Conservation (phyloP, 2,797 vertebrate genomes). For the Pseudocheirus occidentalis region DNA sequence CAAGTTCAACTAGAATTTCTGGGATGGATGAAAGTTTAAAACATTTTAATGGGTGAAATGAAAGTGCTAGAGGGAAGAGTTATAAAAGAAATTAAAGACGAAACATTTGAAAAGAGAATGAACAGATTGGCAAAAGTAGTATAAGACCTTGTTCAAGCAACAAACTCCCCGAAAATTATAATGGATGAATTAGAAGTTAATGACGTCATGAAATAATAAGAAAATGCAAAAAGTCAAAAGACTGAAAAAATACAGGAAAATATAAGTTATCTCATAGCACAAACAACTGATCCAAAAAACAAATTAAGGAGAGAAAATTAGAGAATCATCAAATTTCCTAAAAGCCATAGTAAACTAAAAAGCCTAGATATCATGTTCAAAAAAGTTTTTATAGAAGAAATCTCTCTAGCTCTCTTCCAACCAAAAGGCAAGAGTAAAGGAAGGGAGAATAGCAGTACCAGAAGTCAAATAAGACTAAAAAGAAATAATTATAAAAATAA, state of each 20-base stretch:
- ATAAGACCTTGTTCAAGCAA: not conserved
- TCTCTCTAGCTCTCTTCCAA: not conserved
- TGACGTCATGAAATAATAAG: not conserved
- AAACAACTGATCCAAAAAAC: not conserved
- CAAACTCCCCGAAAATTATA: not conserved
- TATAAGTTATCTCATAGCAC: not conserved
- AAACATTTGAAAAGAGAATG: not conserved
- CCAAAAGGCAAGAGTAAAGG: not conserved
- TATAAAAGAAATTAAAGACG: not conserved
- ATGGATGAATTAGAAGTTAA: not conserved
- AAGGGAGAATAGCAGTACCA: not conserved
- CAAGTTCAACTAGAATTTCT: not conserved
- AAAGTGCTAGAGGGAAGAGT: not conserved
- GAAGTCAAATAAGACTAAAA: not conserved
- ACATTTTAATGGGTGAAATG: not conserved
- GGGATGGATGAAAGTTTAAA: not conserved
- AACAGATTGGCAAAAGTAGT: not conserved
- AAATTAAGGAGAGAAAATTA: not conserved
- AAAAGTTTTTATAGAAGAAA: not conserved
- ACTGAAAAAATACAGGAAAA: not conserved
- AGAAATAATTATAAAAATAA: not conserved
- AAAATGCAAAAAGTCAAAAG: not conserved
- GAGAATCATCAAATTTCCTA: not conserved
- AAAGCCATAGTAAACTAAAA: not conserved
- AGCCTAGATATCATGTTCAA: not conserved